phyloP scores from a whole-genome alignment of 2,888 invertebrate species.

The Cheilosia vulpina region DNA sequence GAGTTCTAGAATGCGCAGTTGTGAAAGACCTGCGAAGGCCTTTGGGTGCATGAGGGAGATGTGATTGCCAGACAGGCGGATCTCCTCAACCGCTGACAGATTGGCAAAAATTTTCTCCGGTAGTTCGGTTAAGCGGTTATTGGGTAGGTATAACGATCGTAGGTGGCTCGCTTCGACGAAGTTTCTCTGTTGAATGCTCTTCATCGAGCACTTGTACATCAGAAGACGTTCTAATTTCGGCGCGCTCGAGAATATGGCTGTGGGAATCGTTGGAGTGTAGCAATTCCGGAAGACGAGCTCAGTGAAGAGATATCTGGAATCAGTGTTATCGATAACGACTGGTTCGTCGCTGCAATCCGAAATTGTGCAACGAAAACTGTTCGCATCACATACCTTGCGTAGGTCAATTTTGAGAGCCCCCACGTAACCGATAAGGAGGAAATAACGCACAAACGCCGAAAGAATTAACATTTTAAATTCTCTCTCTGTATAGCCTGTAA shows the following conservation, averaged over 20 bases:
- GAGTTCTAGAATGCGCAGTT: constrained; percentile 78
- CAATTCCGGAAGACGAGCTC: constrained; percentile 77
- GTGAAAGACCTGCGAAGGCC: constrained; percentile 78
- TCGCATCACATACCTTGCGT: constrained; percentile 16
- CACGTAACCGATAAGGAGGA: constrained; percentile 37
- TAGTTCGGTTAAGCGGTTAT: constrained; percentile 78
- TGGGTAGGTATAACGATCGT: constrained; percentile 77
- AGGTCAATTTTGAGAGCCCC: constrained; percentile 39
- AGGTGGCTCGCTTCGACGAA: constrained; percentile 76
- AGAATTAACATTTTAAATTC: constrained; percentile 31
- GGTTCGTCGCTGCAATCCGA: constrained; percentile 43
- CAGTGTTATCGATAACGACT: constrained; percentile 5
- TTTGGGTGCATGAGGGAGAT: constrained; percentile 77
- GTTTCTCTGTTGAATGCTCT: constrained; percentile 76
- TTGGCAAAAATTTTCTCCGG: constrained; percentile 76
- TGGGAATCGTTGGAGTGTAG: constrained; percentile 76
- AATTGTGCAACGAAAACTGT: constrained; percentile 40
- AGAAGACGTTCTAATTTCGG: constrained; percentile 79
- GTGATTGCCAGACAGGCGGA: constrained; percentile 79
- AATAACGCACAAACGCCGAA: constrained; percentile 11
- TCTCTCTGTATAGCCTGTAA: constrained; percentile 25
- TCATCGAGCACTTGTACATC: constrained; percentile 78
- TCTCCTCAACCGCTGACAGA: constrained; percentile 76
- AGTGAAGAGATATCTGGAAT: constrained; percentile 52
- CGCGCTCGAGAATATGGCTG: constrained; percentile 76